phyloP scores from a whole-genome alignment of 2,113 vertebrate genomes.

The Odocoileus virginianus region DNA sequence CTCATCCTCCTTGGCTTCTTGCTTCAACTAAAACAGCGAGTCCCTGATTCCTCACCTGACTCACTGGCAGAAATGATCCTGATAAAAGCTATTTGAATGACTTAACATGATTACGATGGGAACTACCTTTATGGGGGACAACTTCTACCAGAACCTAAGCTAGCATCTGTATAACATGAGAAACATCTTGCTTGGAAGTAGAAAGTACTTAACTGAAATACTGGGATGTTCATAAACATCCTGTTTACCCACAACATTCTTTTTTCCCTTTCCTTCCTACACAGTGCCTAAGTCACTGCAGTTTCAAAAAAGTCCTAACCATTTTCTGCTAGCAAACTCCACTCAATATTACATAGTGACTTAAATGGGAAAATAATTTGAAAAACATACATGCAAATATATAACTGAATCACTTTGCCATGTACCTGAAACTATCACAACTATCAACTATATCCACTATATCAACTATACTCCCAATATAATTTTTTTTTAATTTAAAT shows the following conservation, averaged over 20 bases:
- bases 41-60: background rate
- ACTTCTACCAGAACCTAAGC: background rate
- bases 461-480: background rate
- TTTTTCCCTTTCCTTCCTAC: background rate
- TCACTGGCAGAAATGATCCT: background rate
- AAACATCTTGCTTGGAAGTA: background rate
- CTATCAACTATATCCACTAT: background rate
- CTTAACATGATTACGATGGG: background rate
- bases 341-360: background rate
- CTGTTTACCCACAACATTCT: background rate
- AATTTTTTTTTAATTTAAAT: background rate
- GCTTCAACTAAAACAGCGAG: background rate
- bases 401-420: background rate
- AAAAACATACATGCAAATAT: background rate
- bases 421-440: background rate
- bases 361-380: background rate
- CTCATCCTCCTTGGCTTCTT: background rate
- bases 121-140: background rate
- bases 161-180: background rate
- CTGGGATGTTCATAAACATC: background rate
- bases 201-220: background rate
- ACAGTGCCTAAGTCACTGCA: background rate
- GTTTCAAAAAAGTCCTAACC: background rate
- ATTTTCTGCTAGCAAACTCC: background rate
- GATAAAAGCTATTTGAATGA: background rate